Evolutionary conservation across 2,888 invertebrate genomes (phyloP), one percentile per base, ranked within the genome.

Genomic region (Cryptosula pallasiana): DNA sequence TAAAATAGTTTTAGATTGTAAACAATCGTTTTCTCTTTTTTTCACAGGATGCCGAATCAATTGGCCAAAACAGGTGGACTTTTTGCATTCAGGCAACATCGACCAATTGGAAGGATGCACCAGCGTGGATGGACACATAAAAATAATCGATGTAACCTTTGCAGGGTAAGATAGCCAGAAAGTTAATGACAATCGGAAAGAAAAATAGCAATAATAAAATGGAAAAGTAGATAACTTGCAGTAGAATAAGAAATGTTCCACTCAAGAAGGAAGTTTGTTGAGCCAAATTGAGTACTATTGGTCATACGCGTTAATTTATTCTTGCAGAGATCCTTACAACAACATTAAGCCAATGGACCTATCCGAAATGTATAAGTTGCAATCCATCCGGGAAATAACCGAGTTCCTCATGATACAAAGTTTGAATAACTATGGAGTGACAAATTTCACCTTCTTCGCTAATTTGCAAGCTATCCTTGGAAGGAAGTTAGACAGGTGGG

Each of bases 391-490:
- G 73, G 95, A 96, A 87, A 92, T 97, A 72, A 96, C 95, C 0
- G 96, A 95, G 0, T 95, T 89, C 81, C 87, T 97, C 55, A 92
- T 94, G 80, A 92, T 97, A 71, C 95, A 97, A 84, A 95, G 92
- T 0, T 23, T 70, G 20, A 89, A 90, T 71, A 92, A 95, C 82
- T 86, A 88, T 0, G 90, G 92, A 75, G 95, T 97, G 81, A 92
- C 90, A 75, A 93, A 92, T 82, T 87, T 97, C 20, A 92, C 93
- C 0, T 96, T 93, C 85, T 94, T 97, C 82, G 83, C 94, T 58
- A 97, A 96, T 82, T 87, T 99, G 78, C 93, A 96, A 86, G 89
- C 92, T 5, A 97, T 99, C 77, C 94, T 95, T 73, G 98, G 98
- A 1, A 89, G 97, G 35, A 90, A 91, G 77, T 87, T 93, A 34